These are phyloP conservation scores for Mugil cephalus DNA, from an alignment of 2,113 vertebrate species.

Conservation along the genomic window DNA sequence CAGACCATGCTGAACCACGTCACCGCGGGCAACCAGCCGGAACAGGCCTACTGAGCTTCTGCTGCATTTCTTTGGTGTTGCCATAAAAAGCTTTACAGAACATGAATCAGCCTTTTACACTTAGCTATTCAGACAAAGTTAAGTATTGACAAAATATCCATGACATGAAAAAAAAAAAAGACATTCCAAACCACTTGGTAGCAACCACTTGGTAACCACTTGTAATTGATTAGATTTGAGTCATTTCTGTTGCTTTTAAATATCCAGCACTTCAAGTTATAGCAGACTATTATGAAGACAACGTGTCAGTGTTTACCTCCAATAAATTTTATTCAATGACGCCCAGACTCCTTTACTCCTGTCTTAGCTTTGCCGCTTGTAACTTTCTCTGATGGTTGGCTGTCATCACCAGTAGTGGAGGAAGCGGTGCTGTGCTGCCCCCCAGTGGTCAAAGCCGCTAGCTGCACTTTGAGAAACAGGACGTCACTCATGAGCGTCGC, in stretches of 20 bases:
- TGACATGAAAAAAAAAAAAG: too few species aligned
- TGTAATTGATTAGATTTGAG: not conserved
- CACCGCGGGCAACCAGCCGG: constrained; percentile 9
- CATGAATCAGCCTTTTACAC: too few species aligned
- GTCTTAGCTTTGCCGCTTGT: not conserved
- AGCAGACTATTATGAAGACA: too few species aligned
- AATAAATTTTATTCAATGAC: not conserved
- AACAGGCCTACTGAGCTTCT: constrained; percentile 31
- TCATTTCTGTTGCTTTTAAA: too few species aligned
- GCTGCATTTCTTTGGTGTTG: constrained; percentile 1
- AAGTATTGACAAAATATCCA: too few species aligned
- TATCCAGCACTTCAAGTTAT: too few species aligned
- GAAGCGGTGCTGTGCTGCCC: constrained; percentile 18
- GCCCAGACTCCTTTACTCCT: not conserved
- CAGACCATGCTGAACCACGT: constrained; percentile 85
- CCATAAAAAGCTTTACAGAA: constrained; percentile 2
- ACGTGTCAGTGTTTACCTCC: not conserved
- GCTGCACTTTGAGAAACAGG: constrained; percentile 59
- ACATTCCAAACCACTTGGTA: not conserved
- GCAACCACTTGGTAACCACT: too few species aligned
- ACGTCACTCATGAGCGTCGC: constrained; percentile 48
- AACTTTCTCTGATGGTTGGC: not conserved
- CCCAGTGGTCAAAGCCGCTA: constrained; percentile 6
- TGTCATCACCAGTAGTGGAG: not conserved
- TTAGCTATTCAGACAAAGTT: too few species aligned